Percentiles rank a stretch among this genome's conserved stretches.
These are phyloP conservation scores for Zaprionus africanus DNA, from an alignment of 1,140 invertebrate genomes.

Conservation along the genomic window DNA sequence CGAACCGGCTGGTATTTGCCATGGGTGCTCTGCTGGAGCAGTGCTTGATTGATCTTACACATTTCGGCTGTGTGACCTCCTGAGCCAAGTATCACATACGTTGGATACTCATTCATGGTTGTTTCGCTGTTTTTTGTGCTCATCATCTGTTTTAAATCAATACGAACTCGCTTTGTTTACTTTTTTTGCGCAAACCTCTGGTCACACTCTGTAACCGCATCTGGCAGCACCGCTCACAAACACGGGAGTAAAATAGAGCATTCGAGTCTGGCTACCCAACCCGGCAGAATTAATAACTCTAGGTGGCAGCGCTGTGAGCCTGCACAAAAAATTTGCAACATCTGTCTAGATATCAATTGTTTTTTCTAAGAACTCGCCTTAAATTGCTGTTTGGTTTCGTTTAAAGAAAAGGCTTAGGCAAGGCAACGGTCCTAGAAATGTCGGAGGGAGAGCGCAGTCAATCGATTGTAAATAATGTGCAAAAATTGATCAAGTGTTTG, in stretches of 20 bases:
- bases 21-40: slow-evolving; percentile 85
- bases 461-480: slow-evolving; percentile 45
- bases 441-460: slow-evolving; percentile 30
- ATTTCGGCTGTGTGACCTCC: slow-evolving; percentile 96
- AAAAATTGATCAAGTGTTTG: slow-evolving; percentile 56
- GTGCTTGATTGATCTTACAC: slow-evolving; percentile 88
- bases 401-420: neutral
- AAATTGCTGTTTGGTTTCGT: neutral
- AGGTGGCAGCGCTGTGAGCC: neutral
- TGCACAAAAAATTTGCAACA: neutral
- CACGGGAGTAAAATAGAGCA: neutral
- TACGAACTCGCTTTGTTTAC: slow-evolving; percentile 21
- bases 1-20: slow-evolving; percentile 84
- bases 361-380: neutral
- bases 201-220: neutral
- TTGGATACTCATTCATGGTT: slow-evolving; percentile 52
- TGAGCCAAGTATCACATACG: slow-evolving; percentile 87
- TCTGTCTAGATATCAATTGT: neutral
- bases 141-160: neutral
- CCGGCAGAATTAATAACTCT: neutral
- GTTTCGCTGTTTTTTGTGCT: neutral
- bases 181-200: slow-evolving; percentile 5
- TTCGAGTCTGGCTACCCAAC: slow-evolving; percentile 11
- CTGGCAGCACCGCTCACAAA: neutral
- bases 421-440: neutral